Conservation (phyloP, 2,888 invertebrate genomes). For the Deroplatys truncata region DNA sequence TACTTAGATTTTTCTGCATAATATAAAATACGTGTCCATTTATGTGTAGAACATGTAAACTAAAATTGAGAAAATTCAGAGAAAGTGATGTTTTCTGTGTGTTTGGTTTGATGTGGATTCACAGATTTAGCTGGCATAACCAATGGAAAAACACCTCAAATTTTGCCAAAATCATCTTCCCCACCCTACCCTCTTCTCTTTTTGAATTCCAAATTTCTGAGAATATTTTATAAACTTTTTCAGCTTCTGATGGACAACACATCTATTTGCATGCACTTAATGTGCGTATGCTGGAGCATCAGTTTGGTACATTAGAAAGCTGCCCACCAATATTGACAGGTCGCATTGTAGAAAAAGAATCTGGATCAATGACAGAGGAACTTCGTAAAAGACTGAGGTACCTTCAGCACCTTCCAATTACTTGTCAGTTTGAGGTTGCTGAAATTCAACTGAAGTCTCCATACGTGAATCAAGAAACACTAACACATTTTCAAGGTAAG, state of each 20-base stretch:
- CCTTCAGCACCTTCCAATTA: conserved; percentile 82
- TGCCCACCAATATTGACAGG: conserved; percentile 72
- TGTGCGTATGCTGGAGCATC: conserved; percentile 79
- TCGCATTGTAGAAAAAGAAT: conserved; percentile 81
- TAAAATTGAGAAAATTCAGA: no score
- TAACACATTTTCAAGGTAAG: conserved; percentile 66
- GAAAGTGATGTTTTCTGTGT: no score
- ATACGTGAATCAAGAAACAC: conserved; percentile 61
- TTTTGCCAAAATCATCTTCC: no score
- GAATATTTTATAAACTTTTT: conserved; percentile 37
- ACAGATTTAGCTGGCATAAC: no score
- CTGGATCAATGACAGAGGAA: conserved; percentile 79
- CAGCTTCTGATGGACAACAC: conserved; percentile 87
- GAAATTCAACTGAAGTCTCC: conserved; percentile 79
- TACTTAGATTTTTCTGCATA: no score
- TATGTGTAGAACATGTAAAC: no score
- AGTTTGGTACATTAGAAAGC: conserved; percentile 76
- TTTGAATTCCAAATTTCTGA: not conserved
- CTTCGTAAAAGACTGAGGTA: conserved; percentile 70
- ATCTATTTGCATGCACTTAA: conserved; percentile 89
- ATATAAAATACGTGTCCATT: no score
- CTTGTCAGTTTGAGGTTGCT: conserved; percentile 85
- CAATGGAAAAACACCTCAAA: no score
- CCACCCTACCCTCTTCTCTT: no score
- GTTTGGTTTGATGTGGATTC: no score